A percentile compares a stretch with the other conserved stretches of the same genome.
phyloP scores from a whole-genome alignment of 2,113 vertebrate species.

The Ivindomyrus marchei region DNA sequence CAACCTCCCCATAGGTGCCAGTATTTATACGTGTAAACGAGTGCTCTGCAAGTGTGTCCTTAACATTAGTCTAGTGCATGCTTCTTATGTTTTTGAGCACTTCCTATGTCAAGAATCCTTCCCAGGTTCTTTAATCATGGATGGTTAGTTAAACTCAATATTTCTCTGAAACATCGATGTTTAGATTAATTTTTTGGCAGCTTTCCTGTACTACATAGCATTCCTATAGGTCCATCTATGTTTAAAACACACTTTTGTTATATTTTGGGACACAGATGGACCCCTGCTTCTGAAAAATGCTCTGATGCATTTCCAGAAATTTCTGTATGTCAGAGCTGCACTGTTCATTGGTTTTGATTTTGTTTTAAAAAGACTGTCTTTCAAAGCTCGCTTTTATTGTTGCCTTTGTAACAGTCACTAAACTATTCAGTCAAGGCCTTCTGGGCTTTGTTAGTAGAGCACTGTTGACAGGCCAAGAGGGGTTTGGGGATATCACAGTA shows the following conservation, averaged over 20 bases:
- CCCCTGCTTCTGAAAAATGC: not conserved
- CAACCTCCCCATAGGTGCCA: not conserved
- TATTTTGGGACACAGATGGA: not conserved
- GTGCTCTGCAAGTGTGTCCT: not conserved
- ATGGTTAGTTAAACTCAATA: not conserved
- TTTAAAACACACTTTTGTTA: not conserved
- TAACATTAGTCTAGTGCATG: not conserved
- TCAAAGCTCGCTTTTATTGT: not conserved
- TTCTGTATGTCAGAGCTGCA: not conserved
- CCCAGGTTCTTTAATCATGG: not conserved
- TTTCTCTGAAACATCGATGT: not conserved
- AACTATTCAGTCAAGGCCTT: not conserved
- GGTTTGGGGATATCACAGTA: not conserved
- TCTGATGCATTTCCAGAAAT: not conserved
- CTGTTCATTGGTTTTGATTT: not conserved
- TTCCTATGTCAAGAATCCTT: not conserved
- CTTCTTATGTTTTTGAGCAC: not conserved
- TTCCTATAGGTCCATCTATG: not conserved
- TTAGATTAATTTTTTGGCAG: not conserved
- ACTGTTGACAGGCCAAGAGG: not conserved
- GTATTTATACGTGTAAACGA: not conserved
- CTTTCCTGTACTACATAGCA: not conserved
- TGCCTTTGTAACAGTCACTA: not conserved
- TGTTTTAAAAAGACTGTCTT: not conserved
- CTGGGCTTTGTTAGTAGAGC: conserved; percentile 1